These are phyloP conservation scores for Ophthalmolycus amberensis DNA, from an alignment of 2,113 vertebrate species.

Conservation along the genomic window DNA sequence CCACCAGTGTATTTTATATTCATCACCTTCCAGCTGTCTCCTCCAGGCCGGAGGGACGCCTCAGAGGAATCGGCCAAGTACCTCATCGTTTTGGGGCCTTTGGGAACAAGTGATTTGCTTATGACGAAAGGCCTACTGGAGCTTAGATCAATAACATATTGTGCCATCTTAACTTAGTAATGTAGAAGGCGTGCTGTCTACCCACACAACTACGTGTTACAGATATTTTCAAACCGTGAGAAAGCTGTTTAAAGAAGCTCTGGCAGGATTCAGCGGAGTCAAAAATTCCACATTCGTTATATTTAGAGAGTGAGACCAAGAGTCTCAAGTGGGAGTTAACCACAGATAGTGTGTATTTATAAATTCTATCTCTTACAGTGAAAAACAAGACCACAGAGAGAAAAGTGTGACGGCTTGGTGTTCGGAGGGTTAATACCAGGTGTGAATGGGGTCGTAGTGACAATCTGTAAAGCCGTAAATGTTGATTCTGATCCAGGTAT, in stretches of 20 bases:
- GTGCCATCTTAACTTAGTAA: conserved; percentile 19
- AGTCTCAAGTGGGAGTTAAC: not conserved
- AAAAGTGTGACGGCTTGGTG: no score
- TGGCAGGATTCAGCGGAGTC: not conserved
- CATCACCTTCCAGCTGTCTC: conserved; percentile 33
- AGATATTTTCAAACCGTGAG: not conserved
- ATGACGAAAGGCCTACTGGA: not conserved
- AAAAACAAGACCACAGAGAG: no score
- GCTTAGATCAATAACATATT: conserved; percentile 4
- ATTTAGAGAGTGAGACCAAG: not conserved
- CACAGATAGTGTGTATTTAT: not conserved
- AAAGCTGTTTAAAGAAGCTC: not conserved
- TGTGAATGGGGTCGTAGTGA: no score
- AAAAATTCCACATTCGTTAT: not conserved
- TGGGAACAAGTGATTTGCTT: conserved; percentile 17
- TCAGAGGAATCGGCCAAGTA: conserved; percentile 26
- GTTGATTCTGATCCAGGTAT: no score
- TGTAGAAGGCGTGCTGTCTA: not conserved
- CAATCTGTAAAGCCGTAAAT: no score
- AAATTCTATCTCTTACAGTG: not conserved
- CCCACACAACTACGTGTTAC: not conserved
- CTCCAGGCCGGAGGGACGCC: conserved; percentile 13
- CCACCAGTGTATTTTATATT: conserved; percentile 38
- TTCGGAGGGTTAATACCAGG: no score
- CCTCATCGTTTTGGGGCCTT: not conserved